A percentile compares a stretch with the other conserved stretches of the same genome.
Conservation (phyloP, 2,797 vertebrate genomes). For the Gastrophryne carolinensis region DNA sequence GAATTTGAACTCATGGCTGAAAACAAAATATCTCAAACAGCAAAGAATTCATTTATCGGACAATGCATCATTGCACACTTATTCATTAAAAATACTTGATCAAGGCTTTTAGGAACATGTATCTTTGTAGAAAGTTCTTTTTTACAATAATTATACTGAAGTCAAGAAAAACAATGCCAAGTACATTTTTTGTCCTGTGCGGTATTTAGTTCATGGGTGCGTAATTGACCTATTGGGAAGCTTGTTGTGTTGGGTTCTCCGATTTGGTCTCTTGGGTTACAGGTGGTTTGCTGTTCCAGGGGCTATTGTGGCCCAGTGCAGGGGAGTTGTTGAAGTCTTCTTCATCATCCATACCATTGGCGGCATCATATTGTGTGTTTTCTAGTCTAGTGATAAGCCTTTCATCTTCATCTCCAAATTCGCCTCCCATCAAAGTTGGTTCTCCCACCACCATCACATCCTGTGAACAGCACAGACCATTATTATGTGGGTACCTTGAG, state of each 20-base stretch:
- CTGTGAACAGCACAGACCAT: slow-evolving; percentile 82
- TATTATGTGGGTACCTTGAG: slow-evolving; percentile 76
- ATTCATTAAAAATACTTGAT: slow-evolving; percentile 59
- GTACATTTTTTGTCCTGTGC: slow-evolving; percentile 51
- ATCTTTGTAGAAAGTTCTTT: slow-evolving; percentile 57
- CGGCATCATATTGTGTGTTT: slow-evolving; percentile 97
- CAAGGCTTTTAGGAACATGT: slow-evolving; percentile 61
- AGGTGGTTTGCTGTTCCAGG: slow-evolving; percentile 94
- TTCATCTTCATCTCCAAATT: slow-evolving; percentile 98
- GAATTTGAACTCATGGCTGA: not conserved
- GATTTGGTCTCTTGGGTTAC: slow-evolving; percentile 89
- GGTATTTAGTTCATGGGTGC: slow-evolving; percentile 31
- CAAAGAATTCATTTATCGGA: slow-evolving; percentile 49
- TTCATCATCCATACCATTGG: slow-evolving; percentile 96
- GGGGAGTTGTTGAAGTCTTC: slow-evolving; percentile 97
- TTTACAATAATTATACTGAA: slow-evolving; percentile 35
- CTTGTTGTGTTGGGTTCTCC: slow-evolving; percentile 89
- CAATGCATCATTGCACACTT: slow-evolving; percentile 59
- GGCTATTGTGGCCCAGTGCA: slow-evolving; percentile 89
- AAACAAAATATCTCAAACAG: slow-evolving; percentile 37
- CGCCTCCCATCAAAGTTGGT: slow-evolving; percentile 96
- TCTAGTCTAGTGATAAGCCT: slow-evolving; percentile 98
- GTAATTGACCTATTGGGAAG: slow-evolving; percentile 81
- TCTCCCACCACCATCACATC: slow-evolving; percentile 99
- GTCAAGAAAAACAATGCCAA: slow-evolving; percentile 54